These are phyloP conservation scores for Cremastinae sp. DNA, from an alignment of 2,888 invertebrate genomes.

Conservation along the genomic window DNA sequence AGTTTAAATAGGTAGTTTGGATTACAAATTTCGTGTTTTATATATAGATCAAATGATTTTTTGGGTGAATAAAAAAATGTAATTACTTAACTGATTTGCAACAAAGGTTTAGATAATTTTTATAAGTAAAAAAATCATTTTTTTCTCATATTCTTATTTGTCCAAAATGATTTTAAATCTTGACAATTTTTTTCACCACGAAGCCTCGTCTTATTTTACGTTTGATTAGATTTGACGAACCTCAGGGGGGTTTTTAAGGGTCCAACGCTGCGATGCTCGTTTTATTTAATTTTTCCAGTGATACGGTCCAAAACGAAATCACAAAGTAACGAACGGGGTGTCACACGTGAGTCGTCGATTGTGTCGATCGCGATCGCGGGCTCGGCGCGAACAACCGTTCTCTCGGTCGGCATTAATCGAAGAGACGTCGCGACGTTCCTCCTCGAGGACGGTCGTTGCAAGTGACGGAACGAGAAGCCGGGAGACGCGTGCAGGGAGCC, in stretches of 20 bases:
- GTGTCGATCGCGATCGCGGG: conserved; percentile 8
- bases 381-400: conserved; percentile 38
- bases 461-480: conserved; percentile 19
- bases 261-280: conserved; percentile 20
- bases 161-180: too few species aligned
- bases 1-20: too few species aligned
- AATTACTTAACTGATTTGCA: too few species aligned
- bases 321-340: conserved; percentile 31
- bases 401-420: conserved; percentile 7
- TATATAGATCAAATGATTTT: too few species aligned
- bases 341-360: conserved; percentile 4
- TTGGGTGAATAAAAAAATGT: too few species aligned
- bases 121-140: too few species aligned
- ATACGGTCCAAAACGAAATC: conserved; percentile 10
- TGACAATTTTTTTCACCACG: not conserved
- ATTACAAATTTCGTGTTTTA: too few species aligned
- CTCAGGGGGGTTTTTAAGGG: conserved; percentile 33
- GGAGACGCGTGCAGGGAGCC: conserved; percentile 28
- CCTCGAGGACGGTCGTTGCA: too few species aligned
- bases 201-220: not conserved
- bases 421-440: too few species aligned
- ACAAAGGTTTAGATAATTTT: too few species aligned
- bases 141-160: too few species aligned
- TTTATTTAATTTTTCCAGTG: conserved; percentile 3
- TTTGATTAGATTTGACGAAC: conserved; percentile 29